A percentile compares a stretch with the other conserved stretches of the same genome.
Evolutionary conservation across 2,797 vertebrate genomes (phyloP).

Genomic region (Toxotes lorentzi): DNA sequence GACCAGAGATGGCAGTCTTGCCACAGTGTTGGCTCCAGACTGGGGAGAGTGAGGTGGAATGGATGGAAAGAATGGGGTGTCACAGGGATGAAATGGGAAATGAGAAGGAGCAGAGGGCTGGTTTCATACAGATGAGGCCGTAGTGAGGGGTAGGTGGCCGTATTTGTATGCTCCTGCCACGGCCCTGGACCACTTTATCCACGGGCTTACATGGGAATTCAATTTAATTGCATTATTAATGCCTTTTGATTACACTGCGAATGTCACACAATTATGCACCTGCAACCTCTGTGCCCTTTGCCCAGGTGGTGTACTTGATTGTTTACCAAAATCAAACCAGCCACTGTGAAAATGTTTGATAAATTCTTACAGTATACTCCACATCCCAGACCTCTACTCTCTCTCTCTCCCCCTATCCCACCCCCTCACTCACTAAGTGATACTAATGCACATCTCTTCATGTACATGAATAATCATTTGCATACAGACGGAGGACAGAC

Average conservation of each 20-base stretch:
- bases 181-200: conserved; percentile 62
- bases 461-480: conserved; percentile 67
- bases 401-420: background rate
- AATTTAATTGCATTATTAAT: conserved; percentile 78
- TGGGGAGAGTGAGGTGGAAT: conserved; percentile 20
- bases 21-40: conserved; percentile 13
- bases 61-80: conserved; percentile 45
- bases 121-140: conserved; percentile 62
- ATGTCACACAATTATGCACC: conserved; percentile 59
- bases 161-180: conserved; percentile 38
- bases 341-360: conserved; percentile 38
- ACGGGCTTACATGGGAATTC: conserved; percentile 66
- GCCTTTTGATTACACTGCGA: conserved; percentile 69
- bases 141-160: conserved; percentile 43
- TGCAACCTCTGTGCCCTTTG: conserved; percentile 51
- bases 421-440: conserved; percentile 14
- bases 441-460: conserved; percentile 33
- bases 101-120: conserved; percentile 48
- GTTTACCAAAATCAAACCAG: conserved; percentile 60
- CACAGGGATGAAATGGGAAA: conserved; percentile 63
- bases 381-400: background rate
- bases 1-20: conserved; percentile 81
- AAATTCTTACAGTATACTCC: conserved; percentile 20
- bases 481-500: conserved; percentile 49
- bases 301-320: conserved; percentile 48